Base-by-base conservation (phyloP, 2,888 invertebrate genomes). In the Slavum lentiscoides region DNA sequence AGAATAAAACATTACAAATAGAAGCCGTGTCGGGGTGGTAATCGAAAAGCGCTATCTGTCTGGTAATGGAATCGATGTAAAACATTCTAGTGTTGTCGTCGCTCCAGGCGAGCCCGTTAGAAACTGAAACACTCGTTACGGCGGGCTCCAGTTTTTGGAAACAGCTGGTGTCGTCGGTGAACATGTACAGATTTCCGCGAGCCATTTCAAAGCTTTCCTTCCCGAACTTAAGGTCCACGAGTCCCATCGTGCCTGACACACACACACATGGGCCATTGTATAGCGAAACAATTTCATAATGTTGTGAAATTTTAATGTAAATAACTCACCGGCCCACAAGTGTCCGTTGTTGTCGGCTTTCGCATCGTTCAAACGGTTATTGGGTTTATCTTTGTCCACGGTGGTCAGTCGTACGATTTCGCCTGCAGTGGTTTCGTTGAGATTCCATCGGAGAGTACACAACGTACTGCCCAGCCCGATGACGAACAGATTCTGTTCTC, bases 101-200 rank as follows among this genome's bases (percentile, higher is more conserved):
- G 30, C 90, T 92, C 94, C 94, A 95, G 0, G 91, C 91, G 8
- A 94, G 86, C 2, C 94, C 94, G 85, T 94, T 95, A 68, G 94
- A 93, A 21, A 93, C 89, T 17, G 89, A 88, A 30, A 92, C 91
- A 8, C 87, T 87, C 4, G 86, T 82, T 8, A 86, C 15, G 53
- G 85, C 84, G 67, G 83, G 84, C 3, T 84, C 83, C 4, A 85
- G 82, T 2, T 76, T 61, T 19, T 21, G 5, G 13, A 74, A 74
- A 53, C 84, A 83, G 2, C 82, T 80, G 85, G 86, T 68, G 84
- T 85, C 0, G 87, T 88, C 30, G 30, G 30, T 70, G 86, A 92
- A 84, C 85, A 88, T 87, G 85, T 91, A 92, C 1, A 92, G 86
- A 0, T 89, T 86, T 0, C 89, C 92, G 84, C 89, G 87, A 83